Evolutionary conservation across 2,113 vertebrate genomes (phyloP), one percentile per base, ranked within the genome.

Genomic region (Haemorhous mexicanus): DNA sequence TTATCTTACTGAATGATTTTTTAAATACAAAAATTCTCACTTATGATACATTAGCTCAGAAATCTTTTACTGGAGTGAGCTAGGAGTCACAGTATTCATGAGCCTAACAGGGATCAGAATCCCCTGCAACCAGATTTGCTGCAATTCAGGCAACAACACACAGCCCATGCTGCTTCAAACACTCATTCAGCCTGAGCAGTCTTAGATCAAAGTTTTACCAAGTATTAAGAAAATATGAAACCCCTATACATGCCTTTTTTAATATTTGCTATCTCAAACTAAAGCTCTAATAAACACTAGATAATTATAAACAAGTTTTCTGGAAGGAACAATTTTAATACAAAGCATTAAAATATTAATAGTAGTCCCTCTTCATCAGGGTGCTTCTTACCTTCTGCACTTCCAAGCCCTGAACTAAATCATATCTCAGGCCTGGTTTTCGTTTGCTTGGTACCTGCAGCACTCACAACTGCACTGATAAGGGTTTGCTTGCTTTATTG

Each of bases 371-470:
- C 56, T 89, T 37, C 16, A 35, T 53, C 30, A 72, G 53, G 50
- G 8, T 55, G 16, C 53, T 69, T 58, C 80, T 13, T 5, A 47
- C 28, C 28, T 77, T 39, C 53, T 30, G 8, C 20, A n/a, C 5
- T 55, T 37, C 37, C 16, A 81, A 52, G 17, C 3, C 27, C 35
- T 46, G 43, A 76, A 21, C 18, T 26, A 30, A 62, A 63, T 16
- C 0, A 0, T 8, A 62, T 12, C 35, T 47, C 26, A 26, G 21
- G 2, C 4, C 9, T 26, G 35, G 16, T 80, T 9, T 74, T 37
- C 13, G 70, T 61, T 83, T 46, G 19, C 37, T 85, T 61, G 37
- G 28, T 55, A 82, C 39, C 55, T 20, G 26, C 41, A 56, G 69
- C 56, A 44, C 44, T 58, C 53, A 72, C 44, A 64, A 24, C 16